phyloP scores from a whole-genome alignment of 2,888 invertebrate species.

The Hermodice carunculata region DNA sequence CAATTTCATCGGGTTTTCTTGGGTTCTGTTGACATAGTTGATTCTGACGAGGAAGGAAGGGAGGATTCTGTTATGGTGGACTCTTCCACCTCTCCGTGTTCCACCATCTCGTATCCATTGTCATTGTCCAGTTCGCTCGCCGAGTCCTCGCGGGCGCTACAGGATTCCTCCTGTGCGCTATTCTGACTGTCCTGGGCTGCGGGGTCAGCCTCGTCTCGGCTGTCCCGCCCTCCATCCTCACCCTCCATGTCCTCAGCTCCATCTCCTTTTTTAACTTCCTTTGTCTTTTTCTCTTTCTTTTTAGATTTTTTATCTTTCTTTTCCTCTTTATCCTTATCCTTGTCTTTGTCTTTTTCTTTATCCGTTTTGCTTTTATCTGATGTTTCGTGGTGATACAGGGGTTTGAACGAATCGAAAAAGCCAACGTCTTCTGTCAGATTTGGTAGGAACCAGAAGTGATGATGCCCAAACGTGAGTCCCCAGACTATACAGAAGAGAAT shows the following conservation, averaged over 20 bases:
- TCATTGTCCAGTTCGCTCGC: slow-evolving; percentile 11
- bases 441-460: slow-evolving; percentile 98
- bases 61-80: too few species aligned
- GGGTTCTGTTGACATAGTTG: too few species aligned
- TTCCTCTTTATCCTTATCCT: not conserved
- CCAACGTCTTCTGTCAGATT: slow-evolving; percentile 99
- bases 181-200: not conserved
- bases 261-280: slow-evolving; percentile 37
- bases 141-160: slow-evolving; percentile 1
- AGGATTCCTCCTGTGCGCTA: slow-evolving; percentile 5
- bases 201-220: slow-evolving; percentile 34
- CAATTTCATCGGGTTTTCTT: too few species aligned
- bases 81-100: slow-evolving; percentile 21
- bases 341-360: slow-evolving; percentile 41
- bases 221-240: slow-evolving; percentile 37
- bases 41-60: too few species aligned
- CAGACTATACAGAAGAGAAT: slow-evolving; percentile 94
- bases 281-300: slow-evolving; percentile 31
- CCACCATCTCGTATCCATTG: slow-evolving; percentile 32
- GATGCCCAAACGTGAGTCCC: slow-evolving; percentile 86
- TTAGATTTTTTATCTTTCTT: slow-evolving; percentile 18
- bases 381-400: slow-evolving; percentile 78
- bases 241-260: slow-evolving; percentile 28
- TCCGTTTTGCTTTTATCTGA: slow-evolving; percentile 33
- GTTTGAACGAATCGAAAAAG: slow-evolving; percentile 98